Evolutionary conservation across 1,140 invertebrate genomes (phyloP).

Genomic region (Bombus affinis): DNA sequence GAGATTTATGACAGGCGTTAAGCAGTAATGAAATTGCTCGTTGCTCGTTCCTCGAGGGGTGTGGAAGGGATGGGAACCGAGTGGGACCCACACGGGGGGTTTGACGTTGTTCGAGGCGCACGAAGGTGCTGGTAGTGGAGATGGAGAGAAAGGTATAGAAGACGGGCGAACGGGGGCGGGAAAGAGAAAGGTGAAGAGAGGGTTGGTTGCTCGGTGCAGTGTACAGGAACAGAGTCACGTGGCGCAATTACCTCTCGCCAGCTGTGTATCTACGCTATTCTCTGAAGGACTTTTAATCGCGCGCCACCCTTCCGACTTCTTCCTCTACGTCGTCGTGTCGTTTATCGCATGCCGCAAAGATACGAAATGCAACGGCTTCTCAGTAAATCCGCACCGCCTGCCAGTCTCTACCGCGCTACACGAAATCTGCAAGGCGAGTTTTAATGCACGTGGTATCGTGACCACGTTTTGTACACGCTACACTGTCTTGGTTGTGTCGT

Average conservation of each 20-base stretch:
- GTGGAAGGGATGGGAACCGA: slow-evolving; percentile 67
- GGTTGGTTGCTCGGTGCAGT: slow-evolving; percentile 57
- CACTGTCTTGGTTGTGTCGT: not conserved
- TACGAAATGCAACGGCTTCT: slow-evolving; percentile 31
- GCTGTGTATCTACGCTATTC: slow-evolving; percentile 73
- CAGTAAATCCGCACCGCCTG: slow-evolving; percentile 20
- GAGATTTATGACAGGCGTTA: slow-evolving; percentile 83
- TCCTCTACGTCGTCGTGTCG: slow-evolving; percentile 49
- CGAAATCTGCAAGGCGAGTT: slow-evolving; percentile 19
- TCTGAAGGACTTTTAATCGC: slow-evolving; percentile 76
- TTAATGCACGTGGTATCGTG: slow-evolving; percentile 24
- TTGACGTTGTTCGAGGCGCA: slow-evolving; percentile 63
- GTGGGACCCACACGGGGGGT: slow-evolving; percentile 66
- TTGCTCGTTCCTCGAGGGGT: slow-evolving; percentile 79
- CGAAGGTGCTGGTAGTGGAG: slow-evolving; percentile 32
- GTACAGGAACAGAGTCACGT: slow-evolving; percentile 73
- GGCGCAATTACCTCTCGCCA: slow-evolving; percentile 75
- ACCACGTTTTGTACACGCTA: not conserved
- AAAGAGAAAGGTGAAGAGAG: slow-evolving; percentile 35
- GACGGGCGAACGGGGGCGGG: slow-evolving; percentile 35
- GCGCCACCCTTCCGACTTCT: slow-evolving; percentile 54
- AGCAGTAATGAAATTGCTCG: slow-evolving; percentile 84
- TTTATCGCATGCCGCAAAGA: slow-evolving; percentile 71
- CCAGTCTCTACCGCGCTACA: not conserved
- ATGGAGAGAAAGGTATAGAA: slow-evolving; percentile 32